Conservation (phyloP, 1,140 invertebrate genomes). For the Plectrocnemia conspersa region DNA sequence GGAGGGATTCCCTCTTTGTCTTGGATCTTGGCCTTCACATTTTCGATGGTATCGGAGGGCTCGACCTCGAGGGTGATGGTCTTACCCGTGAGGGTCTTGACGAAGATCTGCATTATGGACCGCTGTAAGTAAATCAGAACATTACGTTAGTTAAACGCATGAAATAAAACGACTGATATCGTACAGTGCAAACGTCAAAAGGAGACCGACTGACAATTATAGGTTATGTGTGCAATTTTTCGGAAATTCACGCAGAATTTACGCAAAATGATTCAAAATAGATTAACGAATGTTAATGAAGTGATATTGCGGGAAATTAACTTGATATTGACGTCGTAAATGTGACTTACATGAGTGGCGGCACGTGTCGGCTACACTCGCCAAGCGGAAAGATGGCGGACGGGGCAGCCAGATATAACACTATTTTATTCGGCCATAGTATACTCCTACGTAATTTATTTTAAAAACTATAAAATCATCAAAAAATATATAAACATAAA, state of each 20-base stretch:
- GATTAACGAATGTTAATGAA: too few relatives aligned
- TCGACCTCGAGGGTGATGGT: slow-evolving; percentile 83
- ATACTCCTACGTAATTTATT: too few relatives aligned
- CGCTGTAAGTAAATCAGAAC: slow-evolving; percentile 40
- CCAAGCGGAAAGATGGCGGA: slow-evolving; percentile 4
- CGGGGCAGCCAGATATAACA: neutral
- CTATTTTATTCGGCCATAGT: too few relatives aligned
- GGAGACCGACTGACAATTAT: neutral
- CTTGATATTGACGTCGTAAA: neutral
- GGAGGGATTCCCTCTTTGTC: slow-evolving; percentile 73
- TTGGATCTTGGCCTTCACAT: slow-evolving; percentile 80
- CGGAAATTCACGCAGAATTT: too few relatives aligned
- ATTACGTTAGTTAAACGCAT: too few relatives aligned
- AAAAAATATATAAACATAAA: too few relatives aligned
- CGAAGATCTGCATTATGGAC: slow-evolving; percentile 71
- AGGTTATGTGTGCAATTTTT: too few relatives aligned
- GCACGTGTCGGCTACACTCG: neutral
- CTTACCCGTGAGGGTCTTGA: slow-evolving; percentile 81
- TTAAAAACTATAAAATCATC: too few relatives aligned
- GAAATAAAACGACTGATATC: neutral
- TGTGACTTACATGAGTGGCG: slow-evolving; percentile 2
- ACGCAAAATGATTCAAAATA: too few relatives aligned
- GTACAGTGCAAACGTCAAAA: neutral
- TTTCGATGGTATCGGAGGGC: slow-evolving; percentile 79
- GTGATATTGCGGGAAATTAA: neutral